Percentiles rank a stretch among this genome's conserved stretches.
These are phyloP conservation scores for Camponotus pennsylvanicus DNA, from an alignment of 1,140 invertebrate species.

Conservation along the genomic window DNA sequence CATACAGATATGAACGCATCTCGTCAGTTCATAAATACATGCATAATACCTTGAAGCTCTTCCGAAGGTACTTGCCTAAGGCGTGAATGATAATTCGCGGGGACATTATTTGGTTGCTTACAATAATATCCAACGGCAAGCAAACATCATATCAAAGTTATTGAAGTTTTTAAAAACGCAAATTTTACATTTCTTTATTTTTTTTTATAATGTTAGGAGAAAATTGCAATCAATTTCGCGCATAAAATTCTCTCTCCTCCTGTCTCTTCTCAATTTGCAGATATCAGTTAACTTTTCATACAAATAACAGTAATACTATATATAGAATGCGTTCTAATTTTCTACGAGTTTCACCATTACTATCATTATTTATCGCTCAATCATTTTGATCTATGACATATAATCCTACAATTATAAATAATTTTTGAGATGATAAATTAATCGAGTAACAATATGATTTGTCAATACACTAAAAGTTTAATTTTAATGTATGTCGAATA, in stretches of 20 bases:
- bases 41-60: slow-evolving; percentile 26
- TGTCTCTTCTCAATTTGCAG: neutral
- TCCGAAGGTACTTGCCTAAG: neutral
- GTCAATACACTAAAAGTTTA: neutral
- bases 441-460: neutral
- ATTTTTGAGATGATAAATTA: slow-evolving; percentile 33
- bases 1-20: neutral
- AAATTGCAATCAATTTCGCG: slow-evolving; percentile 16
- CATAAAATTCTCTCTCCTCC: neutral
- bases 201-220: neutral
- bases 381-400: slow-evolving; percentile 1
- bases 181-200: neutral
- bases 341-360: slow-evolving; percentile 10
- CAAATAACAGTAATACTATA: neutral
- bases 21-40: slow-evolving; percentile 21
- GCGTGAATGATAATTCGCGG: slow-evolving; percentile 65
- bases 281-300: neutral
- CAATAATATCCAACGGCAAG: slow-evolving; percentile 52
- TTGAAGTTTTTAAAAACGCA: neutral
- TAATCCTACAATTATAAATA: slow-evolving; percentile 36
- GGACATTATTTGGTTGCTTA: slow-evolving; percentile 56
- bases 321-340: neutral
- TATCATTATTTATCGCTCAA: slow-evolving; percentile 37
- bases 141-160: neutral
- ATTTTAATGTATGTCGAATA: slow-evolving; percentile 1